Conservation (phyloP, 2,888 invertebrate genomes). For the Crossocerus cetratus region DNA sequence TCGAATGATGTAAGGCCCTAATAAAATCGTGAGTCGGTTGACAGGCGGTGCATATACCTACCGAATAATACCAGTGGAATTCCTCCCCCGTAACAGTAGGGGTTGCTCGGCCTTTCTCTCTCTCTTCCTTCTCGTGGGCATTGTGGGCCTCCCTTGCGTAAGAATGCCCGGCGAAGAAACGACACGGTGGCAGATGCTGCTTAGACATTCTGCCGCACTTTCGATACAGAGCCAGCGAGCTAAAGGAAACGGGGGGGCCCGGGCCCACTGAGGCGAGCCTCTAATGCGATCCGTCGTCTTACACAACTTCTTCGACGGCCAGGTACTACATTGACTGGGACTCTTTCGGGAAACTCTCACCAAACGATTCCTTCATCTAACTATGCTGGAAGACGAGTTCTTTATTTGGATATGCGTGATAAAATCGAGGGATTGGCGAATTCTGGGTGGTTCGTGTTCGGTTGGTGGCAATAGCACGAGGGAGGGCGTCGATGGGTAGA, state of each 20-base stretch:
- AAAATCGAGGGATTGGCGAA: not conserved
- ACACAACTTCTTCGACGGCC: conserved; percentile 18
- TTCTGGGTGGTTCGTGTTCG: too few species aligned
- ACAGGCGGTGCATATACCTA: conserved; percentile 66
- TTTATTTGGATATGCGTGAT: too few species aligned
- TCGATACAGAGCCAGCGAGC: not conserved
- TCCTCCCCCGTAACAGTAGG: conserved; percentile 69
- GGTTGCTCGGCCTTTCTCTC: conserved; percentile 33
- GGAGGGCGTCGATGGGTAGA: conserved; percentile 18
- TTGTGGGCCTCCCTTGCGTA: conserved; percentile 68
- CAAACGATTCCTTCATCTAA: conserved; percentile 4
- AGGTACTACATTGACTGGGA: conserved; percentile 51
- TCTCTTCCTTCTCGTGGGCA: conserved; percentile 39
- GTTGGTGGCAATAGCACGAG: not conserved
- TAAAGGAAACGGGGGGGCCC: conserved; percentile 30
- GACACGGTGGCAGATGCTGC: conserved; percentile 70
- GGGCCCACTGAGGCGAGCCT: conserved; percentile 39
- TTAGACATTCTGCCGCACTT: conserved; percentile 57
- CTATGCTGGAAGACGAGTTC: too few species aligned
- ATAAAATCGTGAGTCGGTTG: conserved; percentile 76
- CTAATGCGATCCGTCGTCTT: conserved; percentile 64
- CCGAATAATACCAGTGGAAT: conserved; percentile 60
- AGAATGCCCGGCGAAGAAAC: conserved; percentile 67
- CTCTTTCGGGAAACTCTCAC: conserved; percentile 3
- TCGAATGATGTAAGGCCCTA: conserved; percentile 75